Base-by-base conservation (phyloP, 30 jellyfish, hydroid and myxozoan species). In the Phacellophora camtschatica region DNA sequence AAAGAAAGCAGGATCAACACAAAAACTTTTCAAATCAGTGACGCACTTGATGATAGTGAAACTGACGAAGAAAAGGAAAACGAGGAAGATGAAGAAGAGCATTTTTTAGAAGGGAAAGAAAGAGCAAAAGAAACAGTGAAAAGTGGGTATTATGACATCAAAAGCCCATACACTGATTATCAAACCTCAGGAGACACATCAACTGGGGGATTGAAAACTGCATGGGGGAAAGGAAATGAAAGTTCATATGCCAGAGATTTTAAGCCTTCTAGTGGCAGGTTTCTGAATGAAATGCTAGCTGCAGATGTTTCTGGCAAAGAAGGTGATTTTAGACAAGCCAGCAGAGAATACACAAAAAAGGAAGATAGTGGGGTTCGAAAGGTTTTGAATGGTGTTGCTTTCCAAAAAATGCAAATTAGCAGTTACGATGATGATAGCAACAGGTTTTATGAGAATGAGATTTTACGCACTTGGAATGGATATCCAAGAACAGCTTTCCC, bases 1-100 rank as follows among this genome's bases (percentile, higher is more conserved):
- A 71, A 66, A 54, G 98, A 92, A 51, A 92, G 98, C 48, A 56
- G 85, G 4, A 90, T 92, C 2, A 86, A 84, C 84, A 85, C 98
- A 19, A 92, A 92, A 51, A 67, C 88, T 1, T 92, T 92, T 80
- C 95, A 71, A 73, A 96, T 92, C 24, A 69, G 73, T 32, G 77
- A 66, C 30, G 95, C 87, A 9, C 50, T 48, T 2, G 64, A 71
- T 10, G 86, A 81, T 4, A 56, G 71, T 48, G 95, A 63, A 3
- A 90, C 42, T 12, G 84, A 82, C 13, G 88, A 77, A 23, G 62
- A 61, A 36, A 28, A 30, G 1, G 61, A 41, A 5, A 29, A 16
- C 4, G 75, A 61, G 6, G 46, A 8, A 1, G 81, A 68, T 0
- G 84, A 63, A 16, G 66, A 41, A n/a, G 20, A 1, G 16, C 70